These are phyloP conservation scores for Myoxocephalus aenaeus DNA, from an alignment of 2,797 vertebrate species.

Conservation along the genomic window DNA sequence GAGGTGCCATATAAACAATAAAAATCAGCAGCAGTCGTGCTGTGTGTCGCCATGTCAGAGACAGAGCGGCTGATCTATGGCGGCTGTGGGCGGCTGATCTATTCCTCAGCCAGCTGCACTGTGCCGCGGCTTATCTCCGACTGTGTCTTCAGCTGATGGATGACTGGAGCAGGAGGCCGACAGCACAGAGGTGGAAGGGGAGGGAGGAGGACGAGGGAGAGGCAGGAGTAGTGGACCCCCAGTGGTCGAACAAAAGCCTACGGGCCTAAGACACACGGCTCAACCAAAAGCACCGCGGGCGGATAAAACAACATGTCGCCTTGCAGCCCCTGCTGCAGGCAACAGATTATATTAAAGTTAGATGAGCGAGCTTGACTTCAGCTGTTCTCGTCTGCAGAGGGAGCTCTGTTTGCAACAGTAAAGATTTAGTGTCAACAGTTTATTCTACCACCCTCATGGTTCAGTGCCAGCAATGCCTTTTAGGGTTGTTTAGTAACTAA, in stretches of 20 bases:
- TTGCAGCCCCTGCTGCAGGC: constrained; percentile 32
- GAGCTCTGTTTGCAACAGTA: constrained; percentile 9
- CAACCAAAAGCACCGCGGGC: constrained; percentile 26
- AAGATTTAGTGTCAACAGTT: constrained; percentile 34
- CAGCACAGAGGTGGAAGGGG: constrained; percentile 46
- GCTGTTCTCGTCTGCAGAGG: constrained; percentile 16
- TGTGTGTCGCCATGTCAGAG: constrained; percentile 59
- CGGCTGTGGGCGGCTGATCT: constrained; percentile 72
- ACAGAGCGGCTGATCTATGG: constrained; percentile 73
- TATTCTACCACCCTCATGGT: constrained; percentile 47
- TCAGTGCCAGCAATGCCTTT: constrained; percentile 63
- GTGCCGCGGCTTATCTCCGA: constrained; percentile 78
- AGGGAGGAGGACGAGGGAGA: constrained; percentile 5
- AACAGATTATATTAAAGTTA: constrained; percentile 41
- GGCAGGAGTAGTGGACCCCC: constrained; percentile 63
- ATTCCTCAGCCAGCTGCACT: constrained; percentile 73
- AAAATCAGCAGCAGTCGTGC: constrained; percentile 38
- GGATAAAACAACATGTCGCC: constrained; percentile 32
- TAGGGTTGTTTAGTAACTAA: constrained; percentile 70
- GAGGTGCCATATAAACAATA: constrained; percentile 77
- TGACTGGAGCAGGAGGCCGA: constrained; percentile 62
- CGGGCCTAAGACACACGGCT: constrained; percentile 43
- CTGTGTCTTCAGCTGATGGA: constrained; percentile 80
- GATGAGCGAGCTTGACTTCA: constrained; percentile 8
- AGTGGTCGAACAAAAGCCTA: constrained; percentile 70